phyloP scores from a whole-genome alignment of 2,888 invertebrate genomes.

The Napeogenes inachia region DNA sequence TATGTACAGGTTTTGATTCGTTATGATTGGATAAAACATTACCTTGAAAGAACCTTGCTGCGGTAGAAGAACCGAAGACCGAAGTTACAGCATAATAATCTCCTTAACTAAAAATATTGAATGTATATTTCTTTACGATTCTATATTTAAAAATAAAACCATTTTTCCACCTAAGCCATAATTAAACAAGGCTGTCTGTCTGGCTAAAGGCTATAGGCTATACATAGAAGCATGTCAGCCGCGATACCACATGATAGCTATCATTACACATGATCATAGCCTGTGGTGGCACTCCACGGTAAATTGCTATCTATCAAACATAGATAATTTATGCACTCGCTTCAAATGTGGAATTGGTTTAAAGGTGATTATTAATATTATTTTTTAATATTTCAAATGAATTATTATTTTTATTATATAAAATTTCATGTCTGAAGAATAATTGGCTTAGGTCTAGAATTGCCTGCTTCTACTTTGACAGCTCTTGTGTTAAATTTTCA shows the following conservation, averaged over 20 bases:
- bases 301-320: constrained; percentile 2
- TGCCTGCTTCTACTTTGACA: too few relatives aligned
- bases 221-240: background rate
- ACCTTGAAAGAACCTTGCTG: too few relatives aligned
- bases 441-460: too few relatives aligned
- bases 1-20: too few relatives aligned
- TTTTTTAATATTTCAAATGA: background rate
- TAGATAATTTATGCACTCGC: background rate
- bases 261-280: constrained; percentile 4
- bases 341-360: background rate
- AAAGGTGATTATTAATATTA: background rate
- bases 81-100: too few relatives aligned
- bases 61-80: too few relatives aligned
- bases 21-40: too few relatives aligned
- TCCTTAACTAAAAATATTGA: too few relatives aligned
- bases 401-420: background rate
- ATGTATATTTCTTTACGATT: too few relatives aligned
- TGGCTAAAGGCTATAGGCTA: background rate
- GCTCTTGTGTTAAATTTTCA: too few relatives aligned
- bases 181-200: background rate
- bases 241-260: background rate
- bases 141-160: background rate
- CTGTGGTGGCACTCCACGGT: background rate
- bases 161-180: background rate
- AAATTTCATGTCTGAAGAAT: background rate